Base-by-base conservation (phyloP, 2,113 vertebrate genomes). In the Crotalus helleri region DNA sequence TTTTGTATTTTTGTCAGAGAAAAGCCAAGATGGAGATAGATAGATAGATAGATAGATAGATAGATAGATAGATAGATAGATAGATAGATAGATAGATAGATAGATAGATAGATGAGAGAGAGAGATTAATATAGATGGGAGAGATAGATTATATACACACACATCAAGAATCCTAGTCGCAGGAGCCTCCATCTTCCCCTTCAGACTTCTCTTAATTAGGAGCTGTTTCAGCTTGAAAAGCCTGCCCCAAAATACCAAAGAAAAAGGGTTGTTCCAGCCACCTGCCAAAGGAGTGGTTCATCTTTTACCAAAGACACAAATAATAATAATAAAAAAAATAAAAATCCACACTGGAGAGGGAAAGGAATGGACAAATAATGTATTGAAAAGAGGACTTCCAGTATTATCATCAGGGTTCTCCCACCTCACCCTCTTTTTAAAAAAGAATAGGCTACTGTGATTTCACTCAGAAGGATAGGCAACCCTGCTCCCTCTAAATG, bases 211-310 rank as follows among this genome's bases (percentile, higher is more conserved):
- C 95, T 95, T 97, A 95, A 97, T 96, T 97, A 96, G 95, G 95
- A 96, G 95, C 96, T 95, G 96, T 97, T 96, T 96, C 91, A 74
- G 94, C 94, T 96, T 95, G 91, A 81, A 95, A 94, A 93, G 92
- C 88, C 39, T 57, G 94, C 91, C 93, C 93, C 85, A 64, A 85
- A 94, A 94, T 90, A 90, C 85, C 44, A 64, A 93, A 88, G 64
- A 54, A 88, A 59, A 5, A 93, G 90, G 91, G 81, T 64, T 87
- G n/a, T 0, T 0, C 44, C 21, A 26, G 59, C 21, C 0, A 0
- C 88, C 93, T 0, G 0, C 90, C 0, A 0, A 93, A 94, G 94
- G 94, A 94, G 86, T 88, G 92, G 92, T 90, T 94, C 87, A 46
- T 9, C 5, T 2, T 5, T 0, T 0, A 0, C 0, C 89, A 93